Evolutionary conservation across 2,113 vertebrate species (phyloP).

Genomic region (Chloropsis hardwickii): DNA sequence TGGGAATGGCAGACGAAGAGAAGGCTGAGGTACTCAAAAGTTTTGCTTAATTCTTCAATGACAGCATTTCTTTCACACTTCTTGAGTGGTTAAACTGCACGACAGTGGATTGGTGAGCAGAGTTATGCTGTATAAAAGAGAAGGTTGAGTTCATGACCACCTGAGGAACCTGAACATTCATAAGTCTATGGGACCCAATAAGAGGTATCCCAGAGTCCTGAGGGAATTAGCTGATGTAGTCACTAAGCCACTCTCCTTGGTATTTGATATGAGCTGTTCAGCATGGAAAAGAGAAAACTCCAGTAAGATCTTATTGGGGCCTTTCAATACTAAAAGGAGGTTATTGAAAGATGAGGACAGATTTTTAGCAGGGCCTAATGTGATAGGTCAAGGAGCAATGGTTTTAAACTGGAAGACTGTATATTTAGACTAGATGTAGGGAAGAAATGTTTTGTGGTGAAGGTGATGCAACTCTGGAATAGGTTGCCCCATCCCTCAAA

Average conservation of each 20-base stretch:
- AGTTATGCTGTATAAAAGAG: not conserved
- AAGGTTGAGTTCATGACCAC: not conserved
- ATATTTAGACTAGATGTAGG: not conserved
- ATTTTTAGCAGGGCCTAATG: not conserved
- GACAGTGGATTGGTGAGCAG: not conserved
- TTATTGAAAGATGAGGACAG: not conserved
- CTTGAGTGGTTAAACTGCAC: accelerated
- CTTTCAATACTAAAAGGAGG: not conserved
- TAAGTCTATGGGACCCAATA: accelerated
- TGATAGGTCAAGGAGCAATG: not conserved
- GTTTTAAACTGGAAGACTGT: not conserved
- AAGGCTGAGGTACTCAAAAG: not conserved
- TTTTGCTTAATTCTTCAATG: not conserved
- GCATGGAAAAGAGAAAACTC: not conserved
- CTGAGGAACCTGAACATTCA: not conserved
- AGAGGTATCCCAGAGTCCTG: not conserved
- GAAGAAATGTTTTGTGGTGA: not conserved
- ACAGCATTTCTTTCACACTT: not conserved
- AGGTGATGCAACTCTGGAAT: not conserved
- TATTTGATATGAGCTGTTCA: not conserved
- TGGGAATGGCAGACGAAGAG: accelerated
- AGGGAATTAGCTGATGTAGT: not conserved
- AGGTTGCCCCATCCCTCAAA: not conserved
- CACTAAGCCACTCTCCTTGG: not conserved
- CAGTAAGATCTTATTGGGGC: accelerated